Percentiles rank a stretch among this genome's conserved stretches.
These are phyloP conservation scores for Lycia hirtaria DNA, from an alignment of 2,888 invertebrate species.

Conservation along the genomic window DNA sequence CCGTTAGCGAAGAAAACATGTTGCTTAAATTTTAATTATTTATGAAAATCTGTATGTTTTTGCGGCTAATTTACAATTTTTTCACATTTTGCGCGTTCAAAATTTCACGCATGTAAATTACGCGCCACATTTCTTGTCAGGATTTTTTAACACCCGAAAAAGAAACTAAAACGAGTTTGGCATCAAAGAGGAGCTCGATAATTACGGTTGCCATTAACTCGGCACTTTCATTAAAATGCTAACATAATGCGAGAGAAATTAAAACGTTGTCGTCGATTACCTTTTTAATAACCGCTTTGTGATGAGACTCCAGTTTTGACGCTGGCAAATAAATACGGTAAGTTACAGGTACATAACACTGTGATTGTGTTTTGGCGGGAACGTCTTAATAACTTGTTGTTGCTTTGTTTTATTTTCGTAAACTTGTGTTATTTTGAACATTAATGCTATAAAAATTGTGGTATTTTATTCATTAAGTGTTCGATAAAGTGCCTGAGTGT, in stretches of 20 bases:
- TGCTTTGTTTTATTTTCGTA: background rate
- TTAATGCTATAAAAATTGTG: no score
- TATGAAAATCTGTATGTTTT: background rate
- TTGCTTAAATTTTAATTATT: background rate
- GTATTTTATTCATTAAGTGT: no score
- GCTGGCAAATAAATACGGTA: slow-evolving; percentile 35
- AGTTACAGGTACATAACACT: slow-evolving; percentile 32
- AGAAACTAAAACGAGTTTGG: slow-evolving; percentile 43
- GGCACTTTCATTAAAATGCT: slow-evolving; percentile 47
- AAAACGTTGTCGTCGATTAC: slow-evolving; percentile 47
- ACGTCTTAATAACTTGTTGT: background rate
- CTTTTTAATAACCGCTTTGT: slow-evolving; percentile 45
- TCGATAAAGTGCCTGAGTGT: no score
- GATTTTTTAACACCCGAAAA: slow-evolving; percentile 35
- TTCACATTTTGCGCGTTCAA: slow-evolving; percentile 6
- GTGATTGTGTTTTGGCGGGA: background rate
- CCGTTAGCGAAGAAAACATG: no score
- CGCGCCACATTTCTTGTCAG: slow-evolving; percentile 18
- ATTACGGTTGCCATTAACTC: slow-evolving; percentile 47
- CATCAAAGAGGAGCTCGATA: slow-evolving; percentile 47
- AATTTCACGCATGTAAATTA: slow-evolving; percentile 18
- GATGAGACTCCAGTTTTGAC: slow-evolving; percentile 37
- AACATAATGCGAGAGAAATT: slow-evolving; percentile 46
- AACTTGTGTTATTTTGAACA: no score
- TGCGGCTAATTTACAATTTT: background rate